phyloP scores from a whole-genome alignment of 2,888 invertebrate genomes.

The Elegia similella region DNA sequence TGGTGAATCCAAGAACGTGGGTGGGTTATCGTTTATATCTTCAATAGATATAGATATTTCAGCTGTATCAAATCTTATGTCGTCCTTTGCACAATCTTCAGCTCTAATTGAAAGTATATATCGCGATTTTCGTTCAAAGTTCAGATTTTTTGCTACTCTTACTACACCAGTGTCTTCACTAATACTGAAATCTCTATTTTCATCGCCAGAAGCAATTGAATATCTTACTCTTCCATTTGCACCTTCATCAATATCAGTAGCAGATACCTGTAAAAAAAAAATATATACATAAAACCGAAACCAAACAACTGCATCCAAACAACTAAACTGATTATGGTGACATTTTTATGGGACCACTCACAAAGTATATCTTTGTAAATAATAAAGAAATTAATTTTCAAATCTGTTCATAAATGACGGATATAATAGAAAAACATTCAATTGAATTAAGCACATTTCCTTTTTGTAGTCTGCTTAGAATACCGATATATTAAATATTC shows the following conservation, averaged over 20 bases:
- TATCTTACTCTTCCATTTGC: conserved; percentile 95
- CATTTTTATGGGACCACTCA: too few relatives aligned
- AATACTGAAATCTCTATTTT: conserved; percentile 94
- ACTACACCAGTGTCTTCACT: conserved; percentile 96
- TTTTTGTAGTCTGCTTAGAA: too few relatives aligned
- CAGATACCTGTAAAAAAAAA: conserved; percentile 85
- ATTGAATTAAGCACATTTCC: too few relatives aligned
- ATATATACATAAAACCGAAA: too few relatives aligned
- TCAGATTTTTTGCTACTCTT: conserved; percentile 94
- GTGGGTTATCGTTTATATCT: conserved; percentile 97
- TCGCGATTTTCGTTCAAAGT: conserved; percentile 93
- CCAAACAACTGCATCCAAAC: too few relatives aligned
- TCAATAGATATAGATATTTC: conserved; percentile 92
- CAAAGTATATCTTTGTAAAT: too few relatives aligned
- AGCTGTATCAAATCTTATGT: conserved; percentile 87
- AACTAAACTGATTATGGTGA: too few relatives aligned
- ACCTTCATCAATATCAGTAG: conserved; percentile 93
- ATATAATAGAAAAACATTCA: too few relatives aligned
- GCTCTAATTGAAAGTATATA: conserved; percentile 92
- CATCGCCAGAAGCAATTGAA: conserved; percentile 93
- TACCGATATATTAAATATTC: too few relatives aligned
- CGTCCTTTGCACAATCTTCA: conserved; percentile 92
- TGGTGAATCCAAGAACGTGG: conserved; percentile 96
- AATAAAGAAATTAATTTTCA: too few relatives aligned
- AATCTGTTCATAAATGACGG: too few relatives aligned